Base-by-base conservation (phyloP, 2,888 invertebrate species). In the Pachycephus smyrnensis region DNA sequence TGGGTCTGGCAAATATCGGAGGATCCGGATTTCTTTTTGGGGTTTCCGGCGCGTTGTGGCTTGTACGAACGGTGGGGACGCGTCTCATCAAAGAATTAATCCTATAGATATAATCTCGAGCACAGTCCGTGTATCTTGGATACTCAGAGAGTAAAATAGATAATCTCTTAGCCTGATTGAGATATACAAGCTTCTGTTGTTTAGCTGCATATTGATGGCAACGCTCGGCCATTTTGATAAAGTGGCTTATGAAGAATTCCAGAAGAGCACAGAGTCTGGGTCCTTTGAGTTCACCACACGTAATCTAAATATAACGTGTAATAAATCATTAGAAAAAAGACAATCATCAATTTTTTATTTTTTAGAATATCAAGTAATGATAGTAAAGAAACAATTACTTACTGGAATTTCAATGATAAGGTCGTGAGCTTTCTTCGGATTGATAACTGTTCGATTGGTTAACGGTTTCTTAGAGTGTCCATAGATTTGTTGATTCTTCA, bases 191-290 rank as follows among this genome's bases (percentile, higher is more conserved):
- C 11, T 95, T 94, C 86, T 95, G 94, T 78, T 93, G 92, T 32
- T 93, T 92, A 0, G 95, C 93, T 15, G 94, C 93, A 81, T 95
- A 94, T 81, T 93, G 93, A 30, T 94, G 93, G 81, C 95, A 94
- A 75, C 93, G 93, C 76, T 94, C 93, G 0, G 95, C 94, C 93
- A 96, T 95, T 76, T 94, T 93, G 68, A 96, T 93, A 85, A 96
- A 95, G 86, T 96, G 96, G 31, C 94, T 92, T 75, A 96, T 94
- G 85, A 97, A 95, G 86, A 95, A 94, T 87, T 95, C 94, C 0
- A 96, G 90, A 1, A 96, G 92, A 77, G 94, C 90, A n/a, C 94
- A 93, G 74, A 94, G 92, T 75, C 95, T 93, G 80, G 94, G 92
- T 3, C 93, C 88, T 77, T 95, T 94, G 89, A 96, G 90, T 87